Evolutionary conservation across 2,888 invertebrate species (phyloP).

Genomic region (Lydus trimaculatus): DNA sequence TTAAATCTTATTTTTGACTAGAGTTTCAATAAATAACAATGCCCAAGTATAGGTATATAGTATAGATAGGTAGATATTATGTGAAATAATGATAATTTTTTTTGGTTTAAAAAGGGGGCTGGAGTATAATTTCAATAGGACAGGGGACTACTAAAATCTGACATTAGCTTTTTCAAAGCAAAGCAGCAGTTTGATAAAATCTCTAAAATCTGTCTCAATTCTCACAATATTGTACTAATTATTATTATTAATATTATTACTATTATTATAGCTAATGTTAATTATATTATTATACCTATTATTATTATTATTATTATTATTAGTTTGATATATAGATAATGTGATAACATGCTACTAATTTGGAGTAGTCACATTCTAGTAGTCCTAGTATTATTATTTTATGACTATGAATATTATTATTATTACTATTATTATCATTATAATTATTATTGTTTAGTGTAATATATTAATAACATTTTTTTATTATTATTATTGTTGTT

Average conservation of each 20-base stretch:
- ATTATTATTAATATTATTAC: constrained; percentile 3
- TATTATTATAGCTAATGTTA: neutral
- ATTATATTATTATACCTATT: neutral
- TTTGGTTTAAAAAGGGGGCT: neutral
- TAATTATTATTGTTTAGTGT: constrained; percentile 30
- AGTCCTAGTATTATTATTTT: constrained; percentile 28
- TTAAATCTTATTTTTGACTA: constrained; percentile 34
- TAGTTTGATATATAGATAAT: constrained; percentile 24
- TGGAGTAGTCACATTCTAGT: constrained; percentile 37
- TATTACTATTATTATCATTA: constrained; percentile 24
- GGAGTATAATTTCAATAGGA: neutral
- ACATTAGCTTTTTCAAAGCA: neutral
- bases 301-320: constrained; percentile 3
- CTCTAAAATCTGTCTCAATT: constrained; percentile 2
- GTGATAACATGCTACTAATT: constrained; percentile 17
- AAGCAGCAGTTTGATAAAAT: constrained; percentile 3
- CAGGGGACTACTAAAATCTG: constrained; percentile 8
- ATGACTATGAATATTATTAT: constrained; percentile 23
- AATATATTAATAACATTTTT: constrained; percentile 26
- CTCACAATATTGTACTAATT: constrained; percentile 10
- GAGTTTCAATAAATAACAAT: constrained; percentile 31
- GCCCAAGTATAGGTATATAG: neutral
- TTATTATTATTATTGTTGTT: constrained; percentile 23
- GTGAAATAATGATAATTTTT: neutral
- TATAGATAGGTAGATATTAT: neutral